A percentile compares a stretch with the other conserved stretches of the same genome.
Evolutionary conservation across 2,888 invertebrate species (phyloP).

Genomic region (Drosophila nigricruria): DNA sequence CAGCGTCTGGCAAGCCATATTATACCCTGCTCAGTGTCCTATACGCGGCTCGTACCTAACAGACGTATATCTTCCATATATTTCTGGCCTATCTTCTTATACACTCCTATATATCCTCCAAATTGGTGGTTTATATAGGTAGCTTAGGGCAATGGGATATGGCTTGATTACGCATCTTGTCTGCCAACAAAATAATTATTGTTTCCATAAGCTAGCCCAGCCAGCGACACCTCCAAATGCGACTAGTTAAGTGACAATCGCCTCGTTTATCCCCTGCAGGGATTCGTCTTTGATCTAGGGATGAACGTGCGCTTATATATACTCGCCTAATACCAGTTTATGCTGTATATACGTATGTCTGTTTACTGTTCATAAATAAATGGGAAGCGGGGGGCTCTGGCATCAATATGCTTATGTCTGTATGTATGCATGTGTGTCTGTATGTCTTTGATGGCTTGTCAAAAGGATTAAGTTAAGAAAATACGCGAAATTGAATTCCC

Average conservation of each 20-base stretch:
- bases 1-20: not conserved
- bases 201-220: not conserved
- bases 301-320: conserved; percentile 8
- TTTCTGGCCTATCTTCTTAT: not conserved
- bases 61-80: conserved; percentile 4
- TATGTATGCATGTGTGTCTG: not conserved
- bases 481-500: conserved; percentile 75
- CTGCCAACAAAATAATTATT: conserved; percentile 6
- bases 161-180: not conserved
- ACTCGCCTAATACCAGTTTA: conserved; percentile 17
- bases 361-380: conserved; percentile 32
- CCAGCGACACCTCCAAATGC: not conserved
- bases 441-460: conserved; percentile 41
- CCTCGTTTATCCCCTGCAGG: not conserved
- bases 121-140: not conserved
- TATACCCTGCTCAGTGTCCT: not conserved
- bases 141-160: not conserved
- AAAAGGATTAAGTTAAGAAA: conserved; percentile 69
- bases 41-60: conserved; percentile 14
- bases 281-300: conserved; percentile 4
- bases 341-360: conserved; percentile 4
- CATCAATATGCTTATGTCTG: conserved; percentile 2
- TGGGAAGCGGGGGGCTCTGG: conserved; percentile 7
- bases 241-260: conserved; percentile 1
- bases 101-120: not conserved